These are phyloP conservation scores for Dasypogon diadema DNA, from an alignment of 2,888 invertebrate genomes.

Conservation along the genomic window DNA sequence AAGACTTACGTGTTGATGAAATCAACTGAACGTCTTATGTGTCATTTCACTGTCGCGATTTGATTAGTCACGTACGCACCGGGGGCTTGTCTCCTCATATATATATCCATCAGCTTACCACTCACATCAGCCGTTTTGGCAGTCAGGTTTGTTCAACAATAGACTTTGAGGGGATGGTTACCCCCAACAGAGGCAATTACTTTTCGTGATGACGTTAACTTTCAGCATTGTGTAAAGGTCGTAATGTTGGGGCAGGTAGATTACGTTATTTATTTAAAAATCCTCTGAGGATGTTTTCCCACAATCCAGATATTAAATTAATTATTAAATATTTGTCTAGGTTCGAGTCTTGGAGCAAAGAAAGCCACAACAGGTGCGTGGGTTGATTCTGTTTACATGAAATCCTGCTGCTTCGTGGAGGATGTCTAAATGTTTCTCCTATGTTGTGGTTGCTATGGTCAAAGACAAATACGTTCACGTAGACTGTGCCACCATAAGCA, in stretches of 20 bases:
- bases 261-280: too few species aligned
- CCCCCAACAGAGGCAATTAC: too few species aligned
- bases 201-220: too few species aligned
- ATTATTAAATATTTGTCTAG: conserved; percentile 31
- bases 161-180: neutral
- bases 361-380: conserved; percentile 27
- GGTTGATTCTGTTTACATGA: neutral
- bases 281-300: neutral
- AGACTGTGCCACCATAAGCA: conserved; percentile 40
- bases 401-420: conserved; percentile 1
- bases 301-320: neutral
- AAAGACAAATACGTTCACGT: conserved; percentile 55
- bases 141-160: neutral
- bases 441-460: conserved; percentile 55
- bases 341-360: neutral
- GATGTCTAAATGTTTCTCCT: conserved; percentile 40
- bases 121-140: neutral
- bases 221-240: too few species aligned
- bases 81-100: neutral
- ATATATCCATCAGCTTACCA: neutral
- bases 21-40: conserved; percentile 36
- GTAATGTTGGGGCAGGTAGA: too few species aligned
- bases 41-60: conserved; percentile 30
- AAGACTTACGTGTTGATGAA: conserved; percentile 47
- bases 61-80: conserved; percentile 38